Evolutionary conservation across 2,888 invertebrate genomes (phyloP).

Genomic region (Acanthoscelides obtectus): DNA sequence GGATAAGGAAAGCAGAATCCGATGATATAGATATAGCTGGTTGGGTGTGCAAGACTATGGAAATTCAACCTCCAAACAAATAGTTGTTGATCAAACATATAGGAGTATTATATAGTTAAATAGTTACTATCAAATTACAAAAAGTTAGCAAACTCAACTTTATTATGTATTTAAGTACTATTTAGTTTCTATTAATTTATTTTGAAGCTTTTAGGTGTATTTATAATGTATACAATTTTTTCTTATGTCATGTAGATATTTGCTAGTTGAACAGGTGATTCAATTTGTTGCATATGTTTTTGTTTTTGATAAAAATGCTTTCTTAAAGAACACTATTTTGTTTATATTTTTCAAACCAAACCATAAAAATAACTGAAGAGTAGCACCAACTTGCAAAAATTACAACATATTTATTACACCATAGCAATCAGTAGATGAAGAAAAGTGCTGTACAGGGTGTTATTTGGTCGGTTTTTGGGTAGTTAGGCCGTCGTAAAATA

Average conservation of each 20-base stretch:
- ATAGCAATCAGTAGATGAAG: no score
- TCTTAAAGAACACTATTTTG: neutral
- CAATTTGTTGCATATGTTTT: neutral
- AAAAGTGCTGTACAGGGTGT: no score
- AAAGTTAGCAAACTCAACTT: neutral
- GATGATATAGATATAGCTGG: conserved; percentile 93
- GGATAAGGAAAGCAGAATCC: conserved; percentile 81
- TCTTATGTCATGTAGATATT: neutral
- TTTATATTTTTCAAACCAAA: no score
- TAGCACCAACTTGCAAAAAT: no score
- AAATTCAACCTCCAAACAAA: conserved; percentile 63
- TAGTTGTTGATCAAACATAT: conserved; percentile 2
- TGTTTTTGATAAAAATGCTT: neutral
- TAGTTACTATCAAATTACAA: neutral
- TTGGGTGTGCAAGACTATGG: conserved; percentile 91
- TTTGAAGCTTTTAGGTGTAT: neutral
- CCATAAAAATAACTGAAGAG: no score
- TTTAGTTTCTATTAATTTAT: neutral
- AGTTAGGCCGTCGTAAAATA: no score
- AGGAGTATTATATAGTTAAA: neutral
- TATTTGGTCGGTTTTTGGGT: no score
- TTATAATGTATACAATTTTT: neutral
- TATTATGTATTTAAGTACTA: neutral
- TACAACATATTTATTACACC: no score
- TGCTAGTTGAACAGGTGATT: neutral